Base-by-base conservation (phyloP, 2,797 vertebrate species). In the Luscinia luscinia region DNA sequence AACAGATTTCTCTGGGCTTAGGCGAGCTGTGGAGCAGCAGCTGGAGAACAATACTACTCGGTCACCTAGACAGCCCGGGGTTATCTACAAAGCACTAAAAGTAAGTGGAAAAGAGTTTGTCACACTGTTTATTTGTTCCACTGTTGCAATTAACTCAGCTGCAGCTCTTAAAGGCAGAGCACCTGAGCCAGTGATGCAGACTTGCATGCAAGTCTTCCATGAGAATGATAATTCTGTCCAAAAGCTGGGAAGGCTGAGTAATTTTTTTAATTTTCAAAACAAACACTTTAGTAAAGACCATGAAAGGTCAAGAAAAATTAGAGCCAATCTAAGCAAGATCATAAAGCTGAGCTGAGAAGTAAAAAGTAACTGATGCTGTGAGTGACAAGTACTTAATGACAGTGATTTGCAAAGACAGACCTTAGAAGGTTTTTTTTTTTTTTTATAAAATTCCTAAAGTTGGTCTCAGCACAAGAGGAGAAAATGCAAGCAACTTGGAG, bases 31-130 rank as follows among this genome's bases (percentile, higher is more conserved):
- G 95, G 99, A 99, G 95, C 98, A 98, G 94, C 99, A 99, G 62
- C 97, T 99, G 68, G 98, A 99, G 90, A 99, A 99, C 97, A 99
- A 99, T 55, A 98, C 98, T 66, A 99, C 99, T 32, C 98, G 99
- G 24, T 99, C 99, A 66, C 99, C 99, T 55, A 98, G 99, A 55
- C 98, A 98, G 66, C 98, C 99, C 0, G 97, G 98, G 16, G 98
- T 99, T 97, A 98, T 99, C 97, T 99, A 98, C 97, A 99, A 99
- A 98, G 99, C 99, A 59, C 98, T 99, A 78, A 99, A 99, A 98
- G 99, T 99, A 97, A 95, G 97, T 96, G 86, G 22, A 83, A 70
- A 84, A 54, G 41, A 84, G 38, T 78, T 88, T 2, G 1, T 59
- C 52, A 9, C 32, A 23, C 16, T 34, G 45, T 57, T 24, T 58